Conservation (phyloP, 2,113 vertebrate genomes). For the Channa argus region DNA sequence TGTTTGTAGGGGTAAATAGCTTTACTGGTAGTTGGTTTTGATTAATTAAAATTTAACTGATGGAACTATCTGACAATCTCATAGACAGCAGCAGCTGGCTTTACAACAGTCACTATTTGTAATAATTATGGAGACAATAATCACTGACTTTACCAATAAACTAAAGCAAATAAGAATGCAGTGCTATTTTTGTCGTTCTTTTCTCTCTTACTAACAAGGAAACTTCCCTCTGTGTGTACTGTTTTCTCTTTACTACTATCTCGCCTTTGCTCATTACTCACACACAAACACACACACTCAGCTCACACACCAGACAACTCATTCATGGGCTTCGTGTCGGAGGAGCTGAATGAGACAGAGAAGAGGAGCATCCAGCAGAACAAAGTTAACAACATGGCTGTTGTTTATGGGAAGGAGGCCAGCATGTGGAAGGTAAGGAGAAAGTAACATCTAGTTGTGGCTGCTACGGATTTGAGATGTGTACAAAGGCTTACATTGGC, state of each 20-base stretch:
- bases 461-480: background rate
- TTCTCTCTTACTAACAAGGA: slow-evolving; percentile 35
- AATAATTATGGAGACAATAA: slow-evolving; percentile 36
- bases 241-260: slow-evolving; percentile 9
- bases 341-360: slow-evolving; percentile 94
- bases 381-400: slow-evolving; percentile 96
- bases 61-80: background rate
- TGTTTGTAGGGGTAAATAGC: too few species aligned
- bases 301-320: slow-evolving; percentile 99
- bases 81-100: slow-evolving; percentile 34
- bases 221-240: slow-evolving; percentile 25
- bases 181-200: slow-evolving; percentile 26
- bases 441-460: background rate
- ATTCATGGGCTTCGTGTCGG: slow-evolving; percentile 98
- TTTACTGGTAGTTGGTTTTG: background rate
- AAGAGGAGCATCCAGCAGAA: slow-evolving; percentile 87
- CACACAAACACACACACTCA: slow-evolving; percentile 61
- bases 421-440: slow-evolving; percentile 96
- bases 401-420: slow-evolving; percentile 96
- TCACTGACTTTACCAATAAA: slow-evolving; percentile 16
- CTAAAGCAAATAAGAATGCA: slow-evolving; percentile 19
- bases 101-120: slow-evolving; percentile 41
- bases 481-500: background rate
- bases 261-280: slow-evolving; percentile 6
- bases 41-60: background rate